Evolutionary conservation across 2,888 invertebrate genomes (phyloP), one percentile per base, ranked within the genome.

Genomic region (Mantis religiosa): DNA sequence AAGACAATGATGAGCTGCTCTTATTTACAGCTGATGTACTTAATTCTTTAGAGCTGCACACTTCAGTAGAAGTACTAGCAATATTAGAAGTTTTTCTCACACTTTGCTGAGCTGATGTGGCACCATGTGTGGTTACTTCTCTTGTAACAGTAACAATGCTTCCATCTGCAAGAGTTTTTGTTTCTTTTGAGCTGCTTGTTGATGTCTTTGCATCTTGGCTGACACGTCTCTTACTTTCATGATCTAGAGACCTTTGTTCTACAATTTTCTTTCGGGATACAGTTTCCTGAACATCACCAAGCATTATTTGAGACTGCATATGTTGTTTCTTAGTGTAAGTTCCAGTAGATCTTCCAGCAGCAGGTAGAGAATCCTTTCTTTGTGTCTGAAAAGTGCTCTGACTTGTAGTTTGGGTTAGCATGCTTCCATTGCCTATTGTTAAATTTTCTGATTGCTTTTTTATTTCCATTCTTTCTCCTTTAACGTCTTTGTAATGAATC

Each of bases 231-330:
- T 25, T 25, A 71, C 54, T 71, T 71, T 71, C 54, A 20, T 71
- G 54, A 14, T 71, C 20, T 25, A 25, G 6, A 82, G 86, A 82
- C n/a, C 81, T 89, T 41, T 83, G 88, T 30, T 90, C 89, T 89
- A 88, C 90, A 84, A 89, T 90, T n/a, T 90, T 89, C 28, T 90
- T 91, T 85, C 92, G 89, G 88, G 28, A 90, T 92, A 94, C 94
- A 20, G 93, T 92, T 0, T 93, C 92, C 0, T 92, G 93, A 90
- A 96, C 95, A 91, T 94, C 94, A 2, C 96, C 96, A 28, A 96
- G 92, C 14, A 93, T 94, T 88, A 96, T 95, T 89, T 95, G 95
- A 0, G 97, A 96, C 92, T 96, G 96, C 93, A 95, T 95, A 91
- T 96, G 95, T 27, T 94, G 94, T 91, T 95, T 93, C 88, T 94